Conservation (phyloP, 2,797 vertebrate genomes). For the Onychomys arenicola region DNA sequence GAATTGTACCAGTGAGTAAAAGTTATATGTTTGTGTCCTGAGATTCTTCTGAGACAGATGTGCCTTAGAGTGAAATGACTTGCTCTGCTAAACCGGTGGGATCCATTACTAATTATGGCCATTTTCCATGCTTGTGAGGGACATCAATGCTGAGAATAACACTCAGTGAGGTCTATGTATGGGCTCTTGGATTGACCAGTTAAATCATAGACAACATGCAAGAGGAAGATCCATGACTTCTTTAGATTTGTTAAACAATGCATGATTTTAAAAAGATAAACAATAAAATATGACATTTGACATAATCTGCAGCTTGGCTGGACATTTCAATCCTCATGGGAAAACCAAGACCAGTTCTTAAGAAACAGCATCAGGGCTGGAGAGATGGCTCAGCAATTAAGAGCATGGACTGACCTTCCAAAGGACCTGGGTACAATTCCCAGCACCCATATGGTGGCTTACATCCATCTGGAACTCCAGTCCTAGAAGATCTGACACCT, state of each 20-base stretch:
- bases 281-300: not conserved
- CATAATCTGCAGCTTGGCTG: not conserved
- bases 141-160: not conserved
- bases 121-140: not conserved
- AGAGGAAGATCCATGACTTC: not conserved
- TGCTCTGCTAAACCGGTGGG: not conserved
- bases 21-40: not conserved
- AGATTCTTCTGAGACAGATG: not conserved
- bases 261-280: not conserved
- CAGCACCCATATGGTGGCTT: not conserved
- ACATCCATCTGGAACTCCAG: too few relatives aligned
- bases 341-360: not conserved
- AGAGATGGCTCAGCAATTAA: not conserved
- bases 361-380: too few relatives aligned
- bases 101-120: not conserved
- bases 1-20: not conserved
- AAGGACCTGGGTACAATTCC: not conserved
- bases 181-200: not conserved
- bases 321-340: not conserved
- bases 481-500: too few relatives aligned
- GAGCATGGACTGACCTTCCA: not conserved
- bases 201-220: not conserved
- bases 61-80: not conserved
- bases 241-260: not conserved
- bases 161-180: not conserved